Percentiles rank a stretch among this genome's conserved stretches.
Conservation (phyloP, 2,113 vertebrate species). For the Microtus oregoni region DNA sequence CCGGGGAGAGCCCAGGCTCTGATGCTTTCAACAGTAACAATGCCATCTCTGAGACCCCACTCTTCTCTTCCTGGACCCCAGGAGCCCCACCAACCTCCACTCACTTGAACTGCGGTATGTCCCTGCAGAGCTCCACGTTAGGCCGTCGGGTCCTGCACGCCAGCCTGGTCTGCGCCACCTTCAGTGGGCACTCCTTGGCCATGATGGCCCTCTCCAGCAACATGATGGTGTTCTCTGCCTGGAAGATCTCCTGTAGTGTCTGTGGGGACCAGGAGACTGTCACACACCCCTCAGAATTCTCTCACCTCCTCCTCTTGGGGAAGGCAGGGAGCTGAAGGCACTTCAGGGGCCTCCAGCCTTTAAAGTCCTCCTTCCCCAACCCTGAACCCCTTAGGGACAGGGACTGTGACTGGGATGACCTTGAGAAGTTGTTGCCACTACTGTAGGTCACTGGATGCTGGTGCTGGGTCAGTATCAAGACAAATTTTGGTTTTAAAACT, state of each 20-base stretch:
- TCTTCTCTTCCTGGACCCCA: rapidly evolving
- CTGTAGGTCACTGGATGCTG: neutral
- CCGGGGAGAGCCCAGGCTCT: neutral
- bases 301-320: neutral
- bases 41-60: neutral
- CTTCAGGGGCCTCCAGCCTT: neutral
- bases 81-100: neutral
- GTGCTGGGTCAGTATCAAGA: neutral
- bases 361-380: no score
- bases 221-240: constrained; percentile 85
- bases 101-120: constrained; percentile 84
- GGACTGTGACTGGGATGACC: neutral
- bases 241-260: constrained; percentile 87
- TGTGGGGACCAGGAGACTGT: constrained; percentile 38
- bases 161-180: constrained; percentile 84
- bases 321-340: neutral
- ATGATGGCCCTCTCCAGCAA: constrained; percentile 84
- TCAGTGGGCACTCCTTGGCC: constrained; percentile 85
- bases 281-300: neutral
- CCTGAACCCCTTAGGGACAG: no score
- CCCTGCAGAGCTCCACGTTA: constrained; percentile 84
- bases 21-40: neutral
- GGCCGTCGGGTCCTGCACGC: constrained; percentile 81
- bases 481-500: neutral
- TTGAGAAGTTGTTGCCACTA: neutral